phyloP scores from a whole-genome alignment of 2,797 vertebrate species.

The Mormyrops boulengeri region DNA sequence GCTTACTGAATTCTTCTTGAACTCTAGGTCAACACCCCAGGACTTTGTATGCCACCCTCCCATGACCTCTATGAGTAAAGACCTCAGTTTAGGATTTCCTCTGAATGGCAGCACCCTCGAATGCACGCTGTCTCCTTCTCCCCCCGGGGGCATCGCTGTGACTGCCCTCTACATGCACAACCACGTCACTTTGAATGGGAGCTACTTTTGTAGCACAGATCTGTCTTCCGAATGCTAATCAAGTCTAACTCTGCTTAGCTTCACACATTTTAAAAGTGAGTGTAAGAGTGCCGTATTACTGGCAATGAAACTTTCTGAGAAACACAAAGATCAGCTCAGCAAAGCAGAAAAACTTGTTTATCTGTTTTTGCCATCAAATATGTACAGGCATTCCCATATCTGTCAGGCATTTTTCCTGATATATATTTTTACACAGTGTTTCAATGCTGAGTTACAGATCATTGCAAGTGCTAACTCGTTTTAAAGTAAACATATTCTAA shows the following conservation, averaged over 20 bases:
- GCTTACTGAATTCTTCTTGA: neutral
- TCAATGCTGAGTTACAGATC: neutral
- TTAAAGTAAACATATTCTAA: neutral
- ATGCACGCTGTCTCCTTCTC: neutral
- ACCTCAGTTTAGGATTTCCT: neutral
- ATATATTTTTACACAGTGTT: neutral
- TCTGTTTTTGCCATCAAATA: neutral
- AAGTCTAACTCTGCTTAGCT: neutral
- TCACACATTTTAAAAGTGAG: neutral
- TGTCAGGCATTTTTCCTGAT: neutral
- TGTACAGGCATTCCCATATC: neutral
- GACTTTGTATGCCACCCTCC: neutral
- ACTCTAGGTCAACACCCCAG: neutral
- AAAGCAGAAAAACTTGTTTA: neutral
- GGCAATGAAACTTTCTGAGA: neutral
- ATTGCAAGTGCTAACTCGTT: neutral
- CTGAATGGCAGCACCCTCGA: neutral
- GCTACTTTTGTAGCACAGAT: neutral
- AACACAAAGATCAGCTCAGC: neutral
- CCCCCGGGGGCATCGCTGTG: no score
- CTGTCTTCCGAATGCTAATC: neutral
- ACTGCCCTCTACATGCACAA: neutral
- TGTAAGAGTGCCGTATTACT: neutral
- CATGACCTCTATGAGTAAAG: neutral
- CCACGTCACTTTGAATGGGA: neutral